Conservation (phyloP, 2,797 vertebrate species). For the Pseudochirops cupreus region DNA sequence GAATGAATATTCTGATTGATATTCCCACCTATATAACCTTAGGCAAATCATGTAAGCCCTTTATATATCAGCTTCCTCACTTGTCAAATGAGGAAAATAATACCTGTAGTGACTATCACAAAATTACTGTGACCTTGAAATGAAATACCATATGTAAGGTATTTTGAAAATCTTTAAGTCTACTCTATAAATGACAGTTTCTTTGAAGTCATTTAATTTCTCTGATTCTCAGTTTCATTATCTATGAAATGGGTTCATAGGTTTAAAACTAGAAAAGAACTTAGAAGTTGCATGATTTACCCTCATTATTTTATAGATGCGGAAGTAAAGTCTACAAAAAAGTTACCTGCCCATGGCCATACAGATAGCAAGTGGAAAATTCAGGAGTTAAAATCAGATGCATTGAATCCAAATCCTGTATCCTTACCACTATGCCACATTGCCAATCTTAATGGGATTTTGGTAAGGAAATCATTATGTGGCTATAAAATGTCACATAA, state of each 20-base stretch:
- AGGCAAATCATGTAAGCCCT: not conserved
- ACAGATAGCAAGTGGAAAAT: too few species aligned
- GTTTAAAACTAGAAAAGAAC: not conserved
- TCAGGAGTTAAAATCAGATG: too few species aligned
- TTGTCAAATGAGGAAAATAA: not conserved
- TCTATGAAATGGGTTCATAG: not conserved
- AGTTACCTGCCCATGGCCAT: too few species aligned
- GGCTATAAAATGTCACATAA: too few species aligned
- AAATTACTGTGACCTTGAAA: not conserved
- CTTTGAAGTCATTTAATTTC: not conserved
- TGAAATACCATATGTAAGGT: not conserved
- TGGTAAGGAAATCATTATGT: too few species aligned
- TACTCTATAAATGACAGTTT: not conserved
- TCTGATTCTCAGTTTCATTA: not conserved
- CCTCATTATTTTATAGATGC: too few species aligned
- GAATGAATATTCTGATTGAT: not conserved
- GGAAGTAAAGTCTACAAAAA: too few species aligned
- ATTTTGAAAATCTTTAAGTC: not conserved
- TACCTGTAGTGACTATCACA: not conserved
- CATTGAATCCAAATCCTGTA: too few species aligned
- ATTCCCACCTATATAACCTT: not conserved
- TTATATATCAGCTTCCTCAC: not conserved
- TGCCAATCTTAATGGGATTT: too few species aligned
- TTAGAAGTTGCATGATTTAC: not conserved
- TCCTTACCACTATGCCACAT: too few species aligned